Percentiles rank a stretch among this genome's conserved stretches.
Conservation (phyloP, 1,140 invertebrate species). For the Dryas iulia region DNA sequence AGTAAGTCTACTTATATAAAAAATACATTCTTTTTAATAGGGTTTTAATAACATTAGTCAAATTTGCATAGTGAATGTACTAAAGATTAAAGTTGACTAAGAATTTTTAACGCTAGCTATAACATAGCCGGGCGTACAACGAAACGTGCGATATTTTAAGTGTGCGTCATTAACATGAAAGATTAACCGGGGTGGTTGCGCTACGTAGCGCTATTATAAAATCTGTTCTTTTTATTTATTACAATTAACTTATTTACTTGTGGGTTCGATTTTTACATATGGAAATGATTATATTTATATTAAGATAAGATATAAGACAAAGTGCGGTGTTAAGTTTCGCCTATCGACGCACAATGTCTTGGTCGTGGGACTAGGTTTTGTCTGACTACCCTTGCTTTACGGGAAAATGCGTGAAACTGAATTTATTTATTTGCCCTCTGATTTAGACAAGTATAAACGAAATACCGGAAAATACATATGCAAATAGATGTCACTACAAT, state of each 20-base stretch:
- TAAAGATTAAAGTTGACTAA: conserved; percentile 15
- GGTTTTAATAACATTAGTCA: not conserved
- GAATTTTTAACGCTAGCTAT: conserved; percentile 34
- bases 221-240: not conserved
- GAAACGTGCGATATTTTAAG: conserved; percentile 52
- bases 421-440: too few species aligned
- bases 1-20: too few species aligned
- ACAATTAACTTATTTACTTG: not conserved
- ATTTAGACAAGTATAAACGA: too few species aligned
- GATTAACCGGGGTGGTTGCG: conserved; percentile 45
- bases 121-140: conserved; percentile 52
- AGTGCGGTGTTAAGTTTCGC: too few species aligned
- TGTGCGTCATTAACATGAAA: conserved; percentile 56
- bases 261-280: not conserved
- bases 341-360: too few species aligned
- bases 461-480: too few species aligned
- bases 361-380: too few species aligned
- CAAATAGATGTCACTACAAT: too few species aligned
- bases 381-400: too few species aligned
- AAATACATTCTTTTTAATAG: not conserved
- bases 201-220: conserved; percentile 14
- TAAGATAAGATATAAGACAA: too few species aligned
- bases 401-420: too few species aligned
- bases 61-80: conserved; percentile 20
- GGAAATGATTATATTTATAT: too few species aligned